phyloP scores from a whole-genome alignment of 2,797 vertebrate species.

The Falco columbarius region DNA sequence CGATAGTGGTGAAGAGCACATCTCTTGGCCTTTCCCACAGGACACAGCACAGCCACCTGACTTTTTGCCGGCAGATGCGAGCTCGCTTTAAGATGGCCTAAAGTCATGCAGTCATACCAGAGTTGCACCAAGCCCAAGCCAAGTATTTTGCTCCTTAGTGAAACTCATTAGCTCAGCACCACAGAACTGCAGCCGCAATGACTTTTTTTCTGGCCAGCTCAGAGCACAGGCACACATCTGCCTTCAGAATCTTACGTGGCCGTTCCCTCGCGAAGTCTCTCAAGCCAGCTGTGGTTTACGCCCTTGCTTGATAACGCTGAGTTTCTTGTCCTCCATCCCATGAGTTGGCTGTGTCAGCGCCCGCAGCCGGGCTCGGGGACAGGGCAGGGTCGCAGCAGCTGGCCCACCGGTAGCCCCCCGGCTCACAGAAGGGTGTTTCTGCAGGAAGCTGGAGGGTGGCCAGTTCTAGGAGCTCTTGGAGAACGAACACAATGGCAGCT shows the following conservation, averaged over 20 bases:
- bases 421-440: background rate
- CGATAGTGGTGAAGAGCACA: background rate
- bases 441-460: conserved; percentile 29
- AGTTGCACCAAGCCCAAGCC: background rate
- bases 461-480: conserved; percentile 9
- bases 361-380: rapidly evolving
- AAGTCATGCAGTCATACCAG: background rate
- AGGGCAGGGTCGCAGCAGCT: background rate
- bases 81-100: background rate
- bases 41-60: background rate
- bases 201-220: background rate
- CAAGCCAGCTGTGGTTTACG: background rate
- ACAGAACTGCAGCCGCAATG: background rate
- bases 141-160: background rate
- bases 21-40: background rate
- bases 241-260: background rate
- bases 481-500: background rate
- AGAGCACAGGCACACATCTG: background rate
- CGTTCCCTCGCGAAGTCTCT: background rate
- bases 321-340: background rate
- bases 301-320: background rate
- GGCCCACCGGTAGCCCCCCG: background rate
- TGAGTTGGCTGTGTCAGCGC: background rate
- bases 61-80: background rate
- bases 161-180: background rate